A percentile compares a stretch with the other conserved stretches of the same genome.
phyloP scores from a whole-genome alignment of 2,113 vertebrate genomes.

The Petrocephalus microphthalmus region DNA sequence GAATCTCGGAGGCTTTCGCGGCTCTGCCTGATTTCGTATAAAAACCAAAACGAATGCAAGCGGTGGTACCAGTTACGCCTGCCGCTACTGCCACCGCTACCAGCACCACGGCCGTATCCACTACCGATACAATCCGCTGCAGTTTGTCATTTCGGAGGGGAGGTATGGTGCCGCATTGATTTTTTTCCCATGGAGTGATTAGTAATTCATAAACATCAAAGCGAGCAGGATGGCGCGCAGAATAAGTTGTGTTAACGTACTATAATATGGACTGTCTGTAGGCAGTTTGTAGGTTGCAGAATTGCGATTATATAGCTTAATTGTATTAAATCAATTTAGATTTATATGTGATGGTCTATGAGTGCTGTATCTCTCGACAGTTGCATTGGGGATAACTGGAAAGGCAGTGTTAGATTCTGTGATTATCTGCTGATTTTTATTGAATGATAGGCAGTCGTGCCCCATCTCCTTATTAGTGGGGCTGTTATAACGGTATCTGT shows the following conservation, averaged over 20 bases:
- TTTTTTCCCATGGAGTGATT: not conserved
- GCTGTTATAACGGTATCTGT: not conserved
- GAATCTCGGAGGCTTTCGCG: conserved; percentile 48
- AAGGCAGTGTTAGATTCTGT: not conserved
- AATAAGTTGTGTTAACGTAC: not conserved
- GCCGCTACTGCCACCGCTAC: conserved; percentile 12
- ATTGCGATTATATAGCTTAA: not conserved
- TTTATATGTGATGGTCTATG: not conserved
- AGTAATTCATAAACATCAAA: not conserved
- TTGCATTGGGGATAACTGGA: not conserved
- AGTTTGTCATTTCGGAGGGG: not conserved
- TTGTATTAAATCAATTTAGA: not conserved
- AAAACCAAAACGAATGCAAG: conserved; percentile 48
- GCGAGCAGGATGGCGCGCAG: not conserved
- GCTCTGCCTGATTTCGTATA: conserved; percentile 52
- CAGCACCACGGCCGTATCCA: conserved; percentile 1
- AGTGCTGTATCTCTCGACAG: not conserved
- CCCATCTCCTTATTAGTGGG: not conserved
- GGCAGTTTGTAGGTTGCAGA: not conserved
- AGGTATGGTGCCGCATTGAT: conserved; percentile 21
- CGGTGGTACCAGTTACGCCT: conserved; percentile 29
- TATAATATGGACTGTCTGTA: not conserved
- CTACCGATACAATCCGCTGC: not conserved
- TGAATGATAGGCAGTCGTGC: not conserved
- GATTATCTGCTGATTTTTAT: not conserved